Conservation (phyloP, 2,888 invertebrate genomes). For the Parnassius smintheus region DNA sequence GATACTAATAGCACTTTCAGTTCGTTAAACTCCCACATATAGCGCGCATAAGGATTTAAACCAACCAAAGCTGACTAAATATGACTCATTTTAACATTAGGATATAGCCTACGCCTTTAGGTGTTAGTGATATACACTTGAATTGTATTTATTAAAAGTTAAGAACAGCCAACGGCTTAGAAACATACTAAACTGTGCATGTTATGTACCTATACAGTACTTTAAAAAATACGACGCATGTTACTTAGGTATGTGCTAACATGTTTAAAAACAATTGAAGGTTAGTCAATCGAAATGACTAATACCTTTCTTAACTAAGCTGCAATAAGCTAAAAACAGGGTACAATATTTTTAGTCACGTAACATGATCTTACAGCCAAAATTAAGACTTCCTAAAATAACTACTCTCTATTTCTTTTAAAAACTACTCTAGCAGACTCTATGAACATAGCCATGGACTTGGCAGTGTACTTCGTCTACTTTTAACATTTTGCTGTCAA, state of each 20-base stretch:
- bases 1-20: conserved; percentile 39
- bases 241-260: neutral
- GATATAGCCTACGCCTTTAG: conserved; percentile 24
- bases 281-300: conserved; percentile 30
- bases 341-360: too few relatives aligned
- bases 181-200: too few relatives aligned
- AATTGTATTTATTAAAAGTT: conserved; percentile 28
- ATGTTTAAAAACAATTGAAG: conserved; percentile 30
- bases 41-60: conserved; percentile 25
- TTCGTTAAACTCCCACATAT: conserved; percentile 32
- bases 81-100: conserved; percentile 34
- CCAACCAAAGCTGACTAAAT: conserved; percentile 19
- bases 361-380: too few relatives aligned
- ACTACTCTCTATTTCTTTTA: too few relatives aligned
- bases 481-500: neutral
- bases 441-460: conserved; percentile 14
- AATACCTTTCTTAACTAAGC: conserved; percentile 1
- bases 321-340: too few relatives aligned
- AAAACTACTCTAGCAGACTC: too few relatives aligned
- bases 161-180: conserved; percentile 15
- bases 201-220: too few relatives aligned
- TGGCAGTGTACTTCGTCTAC: conserved; percentile 11
- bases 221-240: neutral
- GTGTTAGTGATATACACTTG: conserved; percentile 4
- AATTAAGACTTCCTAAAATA: too few relatives aligned